Evolutionary conservation across 2,797 vertebrate species (phyloP).

Genomic region (Dendrocincla fuliginosa): DNA sequence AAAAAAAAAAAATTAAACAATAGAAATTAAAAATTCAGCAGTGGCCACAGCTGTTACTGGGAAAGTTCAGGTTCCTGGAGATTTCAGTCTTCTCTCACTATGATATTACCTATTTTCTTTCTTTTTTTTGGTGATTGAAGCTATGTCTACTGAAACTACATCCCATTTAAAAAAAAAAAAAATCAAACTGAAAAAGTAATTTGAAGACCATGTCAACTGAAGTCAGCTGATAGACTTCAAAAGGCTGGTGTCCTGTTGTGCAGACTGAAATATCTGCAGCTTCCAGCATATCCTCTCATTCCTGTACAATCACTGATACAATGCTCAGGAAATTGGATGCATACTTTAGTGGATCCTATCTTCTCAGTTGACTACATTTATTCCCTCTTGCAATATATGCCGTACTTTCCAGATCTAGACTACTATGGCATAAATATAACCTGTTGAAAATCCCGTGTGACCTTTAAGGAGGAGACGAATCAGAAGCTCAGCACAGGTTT

Average conservation of each 20-base stretch:
- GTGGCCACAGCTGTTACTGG: neutral
- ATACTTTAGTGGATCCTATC: neutral
- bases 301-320: neutral
- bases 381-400: neutral
- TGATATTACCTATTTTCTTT: neutral
- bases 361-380: neutral
- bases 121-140: neutral
- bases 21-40: neutral
- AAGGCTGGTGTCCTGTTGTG: neutral
- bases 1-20: neutral
- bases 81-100: neutral
- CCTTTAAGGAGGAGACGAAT: neutral
- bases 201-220: neutral
- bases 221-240: neutral
- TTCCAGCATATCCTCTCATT: neutral
- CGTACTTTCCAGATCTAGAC: neutral
- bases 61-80: neutral
- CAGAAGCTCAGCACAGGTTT: neutral
- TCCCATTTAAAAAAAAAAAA: neutral
- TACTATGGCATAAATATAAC: neutral
- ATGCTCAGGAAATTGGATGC: neutral
- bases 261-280: neutral
- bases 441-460: neutral
- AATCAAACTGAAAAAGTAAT: neutral
- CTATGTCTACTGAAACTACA: neutral